Base-by-base conservation (phyloP, 2,113 vertebrate genomes). In the Procavia capensis region DNA sequence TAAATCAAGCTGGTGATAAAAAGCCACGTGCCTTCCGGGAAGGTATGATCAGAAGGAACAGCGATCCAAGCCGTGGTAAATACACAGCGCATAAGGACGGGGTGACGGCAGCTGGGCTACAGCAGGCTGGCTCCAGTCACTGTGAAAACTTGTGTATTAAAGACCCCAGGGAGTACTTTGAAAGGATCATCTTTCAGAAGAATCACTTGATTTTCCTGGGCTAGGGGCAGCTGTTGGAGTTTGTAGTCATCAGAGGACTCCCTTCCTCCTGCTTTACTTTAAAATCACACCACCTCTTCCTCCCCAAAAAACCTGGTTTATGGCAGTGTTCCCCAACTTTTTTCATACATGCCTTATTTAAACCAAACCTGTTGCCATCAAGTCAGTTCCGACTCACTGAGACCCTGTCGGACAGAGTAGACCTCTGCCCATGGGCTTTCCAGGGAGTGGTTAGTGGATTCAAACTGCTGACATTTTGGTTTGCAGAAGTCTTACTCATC, bases 1-100 rank as follows among this genome's bases (percentile, higher is more conserved):
- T 95, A 92, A 94, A 92, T 96, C 96, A 96, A 90, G 80, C 90
- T 95, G 93, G 83, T 96, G 92, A 90, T 94, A 90, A 96, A 86
- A 96, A 95, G 81, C 66, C 76, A 57, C 87, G 81, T 61, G 87
- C 76, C 85, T 97, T 97, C 96, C 43, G 0, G 70, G 90, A 96
- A 97, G 75, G 91, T 90, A 54, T n/a, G 9, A 68, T 90, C 92
- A 94, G 80, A 92, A 88, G 91, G 54, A 84, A 68, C 57, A 90
- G 83, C 84, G 50, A 87, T 84, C 84, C 50, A 85, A 70, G 75
- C 70, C 84, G 25, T 25, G 17, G 88, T 79, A 89, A 95, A 76
- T 34, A 87, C 17, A 47, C 54, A 83, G 79, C 50, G 45, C 78
- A 83, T 92, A 93, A 97, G 87, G 70, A 92, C 85, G 41, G 89